Percentiles rank a stretch among this genome's conserved stretches.
These are phyloP conservation scores for Ommatoiulus sabulosus DNA, from an alignment of 2,888 invertebrate genomes.

Conservation along the genomic window DNA sequence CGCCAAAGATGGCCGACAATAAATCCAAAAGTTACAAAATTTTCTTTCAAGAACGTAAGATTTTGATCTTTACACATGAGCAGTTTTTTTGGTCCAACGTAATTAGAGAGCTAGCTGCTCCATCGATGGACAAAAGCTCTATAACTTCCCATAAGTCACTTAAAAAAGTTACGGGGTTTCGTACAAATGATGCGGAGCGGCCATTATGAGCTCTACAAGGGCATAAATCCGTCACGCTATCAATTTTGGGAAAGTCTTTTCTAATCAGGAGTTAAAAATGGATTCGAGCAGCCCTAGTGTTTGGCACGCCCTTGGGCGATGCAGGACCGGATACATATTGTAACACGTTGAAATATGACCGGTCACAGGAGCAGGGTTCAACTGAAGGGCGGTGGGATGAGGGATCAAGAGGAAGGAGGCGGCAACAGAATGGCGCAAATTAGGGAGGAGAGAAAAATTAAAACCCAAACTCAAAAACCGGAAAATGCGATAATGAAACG, in stretches of 20 bases:
- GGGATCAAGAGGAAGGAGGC: not conserved
- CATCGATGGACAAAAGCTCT: not conserved
- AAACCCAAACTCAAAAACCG: constrained; percentile 30
- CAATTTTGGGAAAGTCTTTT: not conserved
- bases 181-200: not conserved
- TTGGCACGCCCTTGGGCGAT: not conserved
- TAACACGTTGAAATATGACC: constrained; percentile 37
- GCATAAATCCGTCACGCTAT: constrained; percentile 23
- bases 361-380: not conserved
- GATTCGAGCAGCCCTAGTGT: not conserved
- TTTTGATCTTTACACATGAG: too few species aligned
- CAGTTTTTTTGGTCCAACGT: too few species aligned
- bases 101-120: not conserved
- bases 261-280: not conserved
- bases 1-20: too few species aligned
- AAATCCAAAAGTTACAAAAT: too few species aligned
- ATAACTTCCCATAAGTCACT: not conserved
- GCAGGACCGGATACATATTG: constrained; percentile 41
- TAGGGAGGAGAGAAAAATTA: constrained; percentile 48
- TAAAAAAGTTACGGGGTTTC: not conserved
- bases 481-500: constrained; percentile 42
- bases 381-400: not conserved
- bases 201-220: not conserved
- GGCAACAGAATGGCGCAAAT: constrained; percentile 14
- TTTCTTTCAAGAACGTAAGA: too few species aligned